Evolutionary conservation across 2,113 vertebrate genomes (phyloP).

Genomic region (Vulpes vulpes): DNA sequence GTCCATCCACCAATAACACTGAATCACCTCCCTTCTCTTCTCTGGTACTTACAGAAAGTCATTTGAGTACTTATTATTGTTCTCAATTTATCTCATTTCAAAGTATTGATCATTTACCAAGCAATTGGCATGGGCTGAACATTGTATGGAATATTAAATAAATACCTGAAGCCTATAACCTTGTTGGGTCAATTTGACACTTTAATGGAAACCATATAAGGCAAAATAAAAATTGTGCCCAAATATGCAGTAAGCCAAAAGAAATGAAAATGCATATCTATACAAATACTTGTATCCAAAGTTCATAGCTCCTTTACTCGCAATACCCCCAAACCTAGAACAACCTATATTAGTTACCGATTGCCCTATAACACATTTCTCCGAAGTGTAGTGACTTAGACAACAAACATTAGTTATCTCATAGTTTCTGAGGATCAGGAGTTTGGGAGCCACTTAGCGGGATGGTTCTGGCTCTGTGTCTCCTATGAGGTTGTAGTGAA

Average conservation of each 20-base stretch:
- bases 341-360: not conserved
- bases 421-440: not conserved
- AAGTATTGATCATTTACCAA: conserved; percentile 70
- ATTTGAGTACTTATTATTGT: conserved; percentile 56
- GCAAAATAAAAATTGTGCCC: conserved; percentile 30
- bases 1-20: not conserved
- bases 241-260: conserved; percentile 20
- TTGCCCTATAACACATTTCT: not conserved
- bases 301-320: not conserved
- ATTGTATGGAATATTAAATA: conserved; percentile 65
- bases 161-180: conserved; percentile 37
- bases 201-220: conserved; percentile 34
- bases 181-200: conserved; percentile 51
- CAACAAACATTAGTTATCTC: not conserved
- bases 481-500: not conserved
- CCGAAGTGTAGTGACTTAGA: not conserved
- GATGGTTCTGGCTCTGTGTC: not conserved
- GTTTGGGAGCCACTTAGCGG: not conserved
- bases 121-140: conserved; percentile 47
- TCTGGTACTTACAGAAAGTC: conserved; percentile 41
- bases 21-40: conserved; percentile 42
- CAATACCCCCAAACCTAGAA: not conserved
- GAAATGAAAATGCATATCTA: not conserved
- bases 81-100: conserved; percentile 74
- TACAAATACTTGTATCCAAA: not conserved